Evolutionary conservation across 2,113 vertebrate species (phyloP).

Genomic region (Pygathrix nemaeus): DNA sequence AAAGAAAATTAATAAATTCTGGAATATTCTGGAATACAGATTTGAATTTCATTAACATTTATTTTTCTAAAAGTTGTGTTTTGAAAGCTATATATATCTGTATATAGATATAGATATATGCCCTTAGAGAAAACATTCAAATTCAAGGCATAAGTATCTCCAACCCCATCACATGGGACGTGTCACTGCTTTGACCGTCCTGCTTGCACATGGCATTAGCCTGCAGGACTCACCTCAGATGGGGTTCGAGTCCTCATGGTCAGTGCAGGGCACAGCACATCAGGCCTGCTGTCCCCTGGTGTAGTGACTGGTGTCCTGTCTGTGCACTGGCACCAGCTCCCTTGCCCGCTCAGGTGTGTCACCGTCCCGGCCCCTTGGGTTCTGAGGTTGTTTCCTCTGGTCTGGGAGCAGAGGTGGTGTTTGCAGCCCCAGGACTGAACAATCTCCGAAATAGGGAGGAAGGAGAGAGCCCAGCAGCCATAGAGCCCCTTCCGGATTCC

Average conservation of each 20-base stretch:
- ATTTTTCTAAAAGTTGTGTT: background rate
- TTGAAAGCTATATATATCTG: background rate
- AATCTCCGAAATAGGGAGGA: background rate
- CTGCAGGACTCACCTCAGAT: accelerated
- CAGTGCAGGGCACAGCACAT: accelerated
- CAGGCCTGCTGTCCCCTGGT: background rate
- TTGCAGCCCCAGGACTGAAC: background rate
- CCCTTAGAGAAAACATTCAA: background rate
- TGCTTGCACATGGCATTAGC: accelerated
- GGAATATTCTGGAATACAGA: background rate
- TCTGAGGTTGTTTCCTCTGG: background rate
- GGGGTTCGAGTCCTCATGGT: background rate
- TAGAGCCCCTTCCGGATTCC: background rate
- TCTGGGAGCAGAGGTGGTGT: background rate
- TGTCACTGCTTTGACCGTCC: background rate
- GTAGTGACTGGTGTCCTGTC: background rate
- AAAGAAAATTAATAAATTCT: background rate
- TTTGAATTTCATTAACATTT: background rate
- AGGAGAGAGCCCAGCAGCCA: background rate
- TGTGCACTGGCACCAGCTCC: background rate
- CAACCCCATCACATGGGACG: accelerated
- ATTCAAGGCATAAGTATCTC: background rate
- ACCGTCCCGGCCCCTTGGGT: background rate
- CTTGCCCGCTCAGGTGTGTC: background rate
- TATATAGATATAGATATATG: background rate